These are phyloP conservation scores for Heteromormyrus szaboi DNA, from an alignment of 2,797 vertebrate genomes.

Conservation along the genomic window DNA sequence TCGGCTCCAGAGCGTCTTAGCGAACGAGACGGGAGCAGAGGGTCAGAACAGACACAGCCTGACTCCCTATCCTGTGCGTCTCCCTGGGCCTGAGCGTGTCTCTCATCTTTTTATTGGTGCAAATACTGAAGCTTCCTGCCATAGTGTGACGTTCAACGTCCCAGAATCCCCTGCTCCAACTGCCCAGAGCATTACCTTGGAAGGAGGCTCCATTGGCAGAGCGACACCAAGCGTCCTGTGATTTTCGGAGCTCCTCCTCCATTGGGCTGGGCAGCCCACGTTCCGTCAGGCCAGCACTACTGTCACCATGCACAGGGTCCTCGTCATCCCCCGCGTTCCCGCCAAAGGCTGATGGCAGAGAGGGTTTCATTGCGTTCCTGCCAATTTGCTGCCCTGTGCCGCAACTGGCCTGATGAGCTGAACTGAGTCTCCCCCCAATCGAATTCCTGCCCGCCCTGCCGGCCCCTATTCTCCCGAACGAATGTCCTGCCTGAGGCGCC, in stretches of 20 bases:
- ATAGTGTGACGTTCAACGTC: constrained; percentile 32
- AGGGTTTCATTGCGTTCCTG: constrained; percentile 25
- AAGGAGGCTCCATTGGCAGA: background rate
- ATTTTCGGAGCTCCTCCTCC: background rate
- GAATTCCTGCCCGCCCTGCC: background rate
- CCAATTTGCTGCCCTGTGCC: constrained; percentile 23
- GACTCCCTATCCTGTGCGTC: background rate
- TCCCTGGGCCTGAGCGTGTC: constrained; percentile 18
- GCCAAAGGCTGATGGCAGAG: constrained; percentile 62
- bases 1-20: constrained; percentile 23
- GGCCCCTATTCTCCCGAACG: constrained; percentile 28
- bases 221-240: background rate
- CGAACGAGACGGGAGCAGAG: constrained; percentile 30
- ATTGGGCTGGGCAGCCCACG: constrained; percentile 35
- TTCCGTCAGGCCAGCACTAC: constrained; percentile 24
- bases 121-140: constrained; percentile 43
- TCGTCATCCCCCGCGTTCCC: constrained; percentile 62
- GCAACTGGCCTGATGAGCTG: constrained; percentile 32
- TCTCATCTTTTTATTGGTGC: constrained; percentile 47
- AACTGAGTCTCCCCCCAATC: background rate
- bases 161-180: background rate
- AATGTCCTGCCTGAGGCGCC: constrained; percentile 97
- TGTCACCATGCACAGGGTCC: constrained; percentile 59
- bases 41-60: constrained; percentile 33
- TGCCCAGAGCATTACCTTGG: background rate